Base-by-base conservation (phyloP, 37 sponge, comb jelly and placozoan species). In the Aphrocallistes beatrix region DNA sequence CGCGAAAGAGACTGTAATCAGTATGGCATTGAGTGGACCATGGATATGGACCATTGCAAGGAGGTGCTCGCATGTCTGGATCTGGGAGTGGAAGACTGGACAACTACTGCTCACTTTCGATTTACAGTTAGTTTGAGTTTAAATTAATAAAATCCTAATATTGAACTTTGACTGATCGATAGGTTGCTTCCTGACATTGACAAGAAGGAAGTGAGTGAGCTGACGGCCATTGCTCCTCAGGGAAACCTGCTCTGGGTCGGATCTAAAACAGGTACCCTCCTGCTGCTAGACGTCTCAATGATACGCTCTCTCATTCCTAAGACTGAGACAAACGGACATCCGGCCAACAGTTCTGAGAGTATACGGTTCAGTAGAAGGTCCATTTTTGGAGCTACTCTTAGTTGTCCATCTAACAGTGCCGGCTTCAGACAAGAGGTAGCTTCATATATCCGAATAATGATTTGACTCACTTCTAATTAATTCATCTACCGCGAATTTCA, bases 21-120 rank as follows among this genome's bases (percentile, higher is more conserved):
- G 85, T 39, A 51, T 90, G 87, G 85, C 38, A 0, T 48, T 86
- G 30, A 89, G 82, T 48, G 36, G 50, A 9, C 60, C 48, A 17
- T 91, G 94, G 16, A 87, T 93, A 37, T 93, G 94, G 94, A 85
- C 88, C 16, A 90, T 93, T 37, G 85, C 85, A 23, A 88, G 94
- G 51, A 82, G 94, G 81, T 89, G 94, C 83, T 45, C 88, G 0
- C 38, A 83, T 36, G 34, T 93, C 38, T 51, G 86, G 51, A 83
- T 87, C 37, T 93, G 94, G 94, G 87, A 91, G 42, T 81, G 85
- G 36, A 38, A 83, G 28, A 88, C 85, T 38, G 91, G 90, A 0
- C 37, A 84, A 13, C 38, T 86, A 38, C 86, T 49, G 37, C 81
- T 87, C 9, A 51, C 81, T 19, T 91, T 84, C 49, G 87, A 88